Evolutionary conservation across 1,140 invertebrate species (phyloP).

Genomic region (Drosophila grimshawi): DNA sequence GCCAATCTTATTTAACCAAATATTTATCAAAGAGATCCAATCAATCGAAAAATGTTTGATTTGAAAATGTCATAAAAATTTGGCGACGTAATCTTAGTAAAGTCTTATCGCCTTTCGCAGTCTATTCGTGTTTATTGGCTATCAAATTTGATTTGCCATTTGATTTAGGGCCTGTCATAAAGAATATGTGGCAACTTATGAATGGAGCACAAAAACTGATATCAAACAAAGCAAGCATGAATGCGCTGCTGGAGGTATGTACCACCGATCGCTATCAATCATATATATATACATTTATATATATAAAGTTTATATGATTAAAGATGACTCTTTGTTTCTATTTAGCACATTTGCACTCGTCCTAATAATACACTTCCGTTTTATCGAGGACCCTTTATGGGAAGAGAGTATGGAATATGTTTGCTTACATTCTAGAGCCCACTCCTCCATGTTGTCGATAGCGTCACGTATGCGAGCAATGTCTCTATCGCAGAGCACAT

Average conservation of each 20-base stretch:
- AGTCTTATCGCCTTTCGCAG: conserved; percentile 19
- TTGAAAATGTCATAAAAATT: background rate
- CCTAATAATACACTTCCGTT: background rate
- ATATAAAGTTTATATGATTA: background rate
- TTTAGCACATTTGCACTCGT: background rate
- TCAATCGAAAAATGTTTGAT: background rate
- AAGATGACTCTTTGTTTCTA: background rate
- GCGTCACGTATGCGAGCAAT: conserved; percentile 54
- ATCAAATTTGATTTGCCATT: conserved; percentile 27
- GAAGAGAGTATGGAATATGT: too few species aligned
- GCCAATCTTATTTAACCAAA: too few species aligned
- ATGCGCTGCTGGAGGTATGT: background rate
- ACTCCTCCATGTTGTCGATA: conserved; percentile 63
- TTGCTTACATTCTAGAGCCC: conserved; percentile 72
- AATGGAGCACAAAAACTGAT: background rate
- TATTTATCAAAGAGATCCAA: too few species aligned
- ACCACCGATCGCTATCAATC: background rate
- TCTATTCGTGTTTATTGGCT: background rate
- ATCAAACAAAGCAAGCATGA: background rate
- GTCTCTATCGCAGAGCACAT: conserved; percentile 50
- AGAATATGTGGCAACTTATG: conserved; percentile 2
- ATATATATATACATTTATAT: background rate
- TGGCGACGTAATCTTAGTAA: conserved; percentile 12
- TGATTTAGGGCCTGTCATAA: conserved; percentile 31
- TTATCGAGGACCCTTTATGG: background rate